Base-by-base conservation (phyloP, 2,113 vertebrate species). In the Crypturellus undulatus region DNA sequence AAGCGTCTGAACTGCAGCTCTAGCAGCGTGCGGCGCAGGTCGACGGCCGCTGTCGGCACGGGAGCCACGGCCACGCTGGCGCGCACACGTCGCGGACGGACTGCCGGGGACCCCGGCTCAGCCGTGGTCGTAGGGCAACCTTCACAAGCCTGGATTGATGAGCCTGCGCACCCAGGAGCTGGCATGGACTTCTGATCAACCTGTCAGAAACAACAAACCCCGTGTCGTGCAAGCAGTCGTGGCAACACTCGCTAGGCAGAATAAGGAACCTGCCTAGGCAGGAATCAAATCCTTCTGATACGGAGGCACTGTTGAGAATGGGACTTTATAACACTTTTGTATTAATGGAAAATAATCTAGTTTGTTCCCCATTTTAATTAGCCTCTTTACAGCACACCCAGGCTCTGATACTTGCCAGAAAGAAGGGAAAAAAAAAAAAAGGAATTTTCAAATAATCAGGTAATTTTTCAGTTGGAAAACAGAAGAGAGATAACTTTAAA, bases 21-120 rank as follows among this genome's bases (percentile, higher is more conserved):
- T 94, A 98, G 98, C 93, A 99, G 96, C 52, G 97, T 98, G 96
- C 97, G 98, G 95, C 99, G 98, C 71, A 97, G 94, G 84, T 96
- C 98, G 96, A 98, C 98, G 36, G 98, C 98, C 95, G 97, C 97
- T 20, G 97, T 98, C 83, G 98, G 90, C 96, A 98, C 40, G 40
- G 11, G 98, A 95, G 98, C 97, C 75, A 96, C 98, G 93, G 99
- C 98, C 25, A 96, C 96, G 0, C 97, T 98, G 93, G 98, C 38
- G 40, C 40, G 98, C 92, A 98, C 97, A 21, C 97, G 95, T 81
- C 98, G 79, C 96, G 97, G 96, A 94, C 87, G 93, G 98, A 88
- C 97, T 98, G 92, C 98, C 95, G 4, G 98, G 78, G 97, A 98
- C 38, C 97, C 91, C 97, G 97, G 98, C 97, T 98, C 97, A 83